Evolutionary conservation across 2,888 invertebrate species (phyloP), one percentile per base, ranked within the genome.

Genomic region (Stictocephala bisonia): DNA sequence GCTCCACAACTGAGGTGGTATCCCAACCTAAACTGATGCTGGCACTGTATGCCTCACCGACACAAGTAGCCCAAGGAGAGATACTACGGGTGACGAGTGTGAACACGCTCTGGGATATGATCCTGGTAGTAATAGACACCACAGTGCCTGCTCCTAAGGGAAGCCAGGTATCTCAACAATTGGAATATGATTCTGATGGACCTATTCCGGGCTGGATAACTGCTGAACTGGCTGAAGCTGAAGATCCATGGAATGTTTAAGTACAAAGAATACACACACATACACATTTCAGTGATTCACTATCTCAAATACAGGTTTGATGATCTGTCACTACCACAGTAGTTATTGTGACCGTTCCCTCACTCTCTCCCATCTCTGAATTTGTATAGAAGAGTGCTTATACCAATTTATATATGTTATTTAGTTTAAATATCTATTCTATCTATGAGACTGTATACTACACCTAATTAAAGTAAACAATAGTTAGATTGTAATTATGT

Each of bases 81-180:
- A 85, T 86, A 69, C 85, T 90, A 3, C 85, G 85, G 60, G 82
- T 90, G 20, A 85, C 85, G 13, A 85, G 86, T 70, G 83, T 90
- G 26, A 86, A 85, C 80, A 87, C 88, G 1, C 83, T 88, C 75
- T 86, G 86, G 2, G 87, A 88, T 78, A 87, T 88, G 76, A 83
- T 90, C 6, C 85, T 89, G 67, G 84, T 90, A 3, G 84, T 89
- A 76, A 87, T 90, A 3, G 87, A 90, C 78, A 90, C 90, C 0
- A 90, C 90, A 1, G 87, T 87, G 0, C 89, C 88, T 0, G 81
- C 89, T 11, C 79, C 81, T 11, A 75, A 79, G 41, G 78, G 24
- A 4, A 67, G 40, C 20, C 44, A 77, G 56, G 64, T 56, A 15
- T 51, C 75, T 18, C 70, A 67, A 48, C 71, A 72, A 15, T 71